Evolutionary conservation across 2,888 invertebrate species (phyloP).

Genomic region (Incurvaria masculella): DNA sequence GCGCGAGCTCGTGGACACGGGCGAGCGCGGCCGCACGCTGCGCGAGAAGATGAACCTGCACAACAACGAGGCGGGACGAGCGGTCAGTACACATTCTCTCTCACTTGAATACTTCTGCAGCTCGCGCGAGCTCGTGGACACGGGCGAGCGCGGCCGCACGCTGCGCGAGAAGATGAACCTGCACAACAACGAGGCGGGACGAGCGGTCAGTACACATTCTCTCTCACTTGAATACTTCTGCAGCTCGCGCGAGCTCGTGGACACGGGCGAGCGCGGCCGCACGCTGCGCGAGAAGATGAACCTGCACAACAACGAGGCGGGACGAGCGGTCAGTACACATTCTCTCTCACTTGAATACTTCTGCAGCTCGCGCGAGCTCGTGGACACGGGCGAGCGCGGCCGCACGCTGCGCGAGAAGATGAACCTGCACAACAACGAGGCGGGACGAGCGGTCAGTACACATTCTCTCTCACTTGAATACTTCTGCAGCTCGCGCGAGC

Average conservation of each 20-base stretch:
- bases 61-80: conserved; percentile 94
- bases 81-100: conserved; percentile 87
- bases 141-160: conserved; percentile 86
- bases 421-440: conserved; percentile 97
- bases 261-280: no score
- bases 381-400: conserved; percentile 91
- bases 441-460: conserved; percentile 88
- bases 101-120: no score
- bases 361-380: conserved; percentile 90
- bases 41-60: conserved; percentile 95
- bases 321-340: no score
- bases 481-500: conserved; percentile 88
- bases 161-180: conserved; percentile 92
- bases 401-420: conserved; percentile 87
- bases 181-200: conserved; percentile 95
- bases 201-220: conserved; percentile 94
- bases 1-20: conserved; percentile 91
- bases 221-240: no score
- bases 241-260: no score
- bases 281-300: no score
- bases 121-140: conserved; percentile 91
- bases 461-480: no score
- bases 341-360: no score
- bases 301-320: no score
- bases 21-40: conserved; percentile 84